These are phyloP conservation scores for Mactra quadrangularis DNA, from an alignment of 1,140 invertebrate species.

Conservation along the genomic window DNA sequence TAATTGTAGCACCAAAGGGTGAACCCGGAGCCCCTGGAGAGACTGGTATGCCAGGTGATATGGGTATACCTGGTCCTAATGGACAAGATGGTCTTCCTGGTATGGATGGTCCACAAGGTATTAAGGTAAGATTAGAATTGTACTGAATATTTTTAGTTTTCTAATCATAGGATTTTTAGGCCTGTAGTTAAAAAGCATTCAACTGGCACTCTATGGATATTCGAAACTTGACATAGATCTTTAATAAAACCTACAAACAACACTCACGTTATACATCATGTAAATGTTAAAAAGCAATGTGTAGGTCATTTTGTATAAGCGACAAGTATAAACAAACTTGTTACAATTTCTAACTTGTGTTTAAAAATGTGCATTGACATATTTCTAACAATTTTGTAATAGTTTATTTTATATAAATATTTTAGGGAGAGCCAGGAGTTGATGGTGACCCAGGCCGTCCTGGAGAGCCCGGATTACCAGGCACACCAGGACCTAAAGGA, in stretches of 20 bases:
- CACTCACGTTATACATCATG: no score
- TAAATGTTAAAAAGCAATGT: no score
- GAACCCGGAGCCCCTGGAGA: slow-evolving; percentile 35
- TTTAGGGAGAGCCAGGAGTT: slow-evolving; percentile 35
- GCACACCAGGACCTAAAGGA: slow-evolving; percentile 62
- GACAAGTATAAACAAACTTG: no score
- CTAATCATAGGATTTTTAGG: background rate
- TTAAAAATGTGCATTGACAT: no score
- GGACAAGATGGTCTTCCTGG: slow-evolving; percentile 34
- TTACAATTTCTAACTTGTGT: no score
- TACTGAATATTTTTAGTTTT: background rate
- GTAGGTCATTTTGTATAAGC: no score
- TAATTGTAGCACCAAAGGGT: slow-evolving; percentile 49
- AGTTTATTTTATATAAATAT: no score
- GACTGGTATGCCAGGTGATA: slow-evolving; percentile 4
- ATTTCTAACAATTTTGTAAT: no score
- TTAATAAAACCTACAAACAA: no score
- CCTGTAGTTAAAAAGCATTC: background rate
- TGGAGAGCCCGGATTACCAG: slow-evolving; percentile 64
- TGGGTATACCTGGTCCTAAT: background rate
- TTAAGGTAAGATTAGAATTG: slow-evolving; percentile 40
- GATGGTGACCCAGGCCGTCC: slow-evolving; percentile 51
- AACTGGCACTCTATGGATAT: no score
- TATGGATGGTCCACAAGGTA: slow-evolving; percentile 37
- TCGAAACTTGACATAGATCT: no score